Conservation (phyloP, 1,140 invertebrate species). For the Magallana angulata region DNA sequence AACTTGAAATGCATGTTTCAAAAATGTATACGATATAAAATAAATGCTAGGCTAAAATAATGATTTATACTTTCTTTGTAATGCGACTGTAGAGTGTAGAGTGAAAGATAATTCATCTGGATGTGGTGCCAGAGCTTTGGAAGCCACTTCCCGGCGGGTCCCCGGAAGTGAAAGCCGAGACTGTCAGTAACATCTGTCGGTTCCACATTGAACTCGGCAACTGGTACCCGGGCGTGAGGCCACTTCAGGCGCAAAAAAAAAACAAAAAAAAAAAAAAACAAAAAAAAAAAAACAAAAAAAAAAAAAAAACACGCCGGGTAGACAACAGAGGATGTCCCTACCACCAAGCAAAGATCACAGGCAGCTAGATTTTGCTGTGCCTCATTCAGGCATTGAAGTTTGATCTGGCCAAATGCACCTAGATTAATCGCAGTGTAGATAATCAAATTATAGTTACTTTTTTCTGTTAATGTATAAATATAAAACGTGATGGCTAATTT, state of each 20-base stretch:
- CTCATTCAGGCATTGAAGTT: constrained; percentile 83
- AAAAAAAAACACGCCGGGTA: constrained; percentile 94
- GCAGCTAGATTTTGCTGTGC: constrained; percentile 84
- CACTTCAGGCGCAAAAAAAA: constrained; percentile 85
- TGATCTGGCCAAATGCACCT: constrained; percentile 66
- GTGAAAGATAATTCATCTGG: constrained; percentile 46
- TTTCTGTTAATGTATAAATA: too few relatives aligned
- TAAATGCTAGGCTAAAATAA: too few relatives aligned
- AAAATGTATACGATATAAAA: too few relatives aligned
- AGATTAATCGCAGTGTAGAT: too few relatives aligned
- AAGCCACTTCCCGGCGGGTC: constrained; percentile 87
- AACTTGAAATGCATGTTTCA: too few relatives aligned
- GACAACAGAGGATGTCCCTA: constrained; percentile 90
- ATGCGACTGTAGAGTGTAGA: too few relatives aligned
- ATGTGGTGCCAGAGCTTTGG: constrained; percentile 82
- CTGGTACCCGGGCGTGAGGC: constrained; percentile 87
- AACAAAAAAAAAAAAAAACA: too few relatives aligned
- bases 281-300: too few relatives aligned
- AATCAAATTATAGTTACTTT: too few relatives aligned
- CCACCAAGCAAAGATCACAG: constrained; percentile 91
- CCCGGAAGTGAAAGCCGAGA: constrained; percentile 89
- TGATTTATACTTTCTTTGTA: too few relatives aligned
- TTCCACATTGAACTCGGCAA: constrained; percentile 95
- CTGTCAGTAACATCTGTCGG: constrained; percentile 85
- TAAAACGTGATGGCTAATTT: too few relatives aligned